Evolutionary conservation across 2,888 invertebrate species (phyloP).

Genomic region (Dromius quadrimaculatus): DNA sequence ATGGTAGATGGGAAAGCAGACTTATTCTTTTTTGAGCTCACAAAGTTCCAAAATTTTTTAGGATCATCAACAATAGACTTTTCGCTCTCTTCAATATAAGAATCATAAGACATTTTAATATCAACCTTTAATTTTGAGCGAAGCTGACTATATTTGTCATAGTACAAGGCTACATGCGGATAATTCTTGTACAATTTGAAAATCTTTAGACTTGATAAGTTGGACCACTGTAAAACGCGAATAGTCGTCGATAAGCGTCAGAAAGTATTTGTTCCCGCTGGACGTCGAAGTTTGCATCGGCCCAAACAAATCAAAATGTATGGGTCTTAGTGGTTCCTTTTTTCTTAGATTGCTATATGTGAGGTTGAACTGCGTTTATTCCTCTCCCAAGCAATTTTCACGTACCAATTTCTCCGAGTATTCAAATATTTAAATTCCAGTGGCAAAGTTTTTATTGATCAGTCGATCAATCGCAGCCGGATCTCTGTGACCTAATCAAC

Average conservation of each 20-base stretch:
- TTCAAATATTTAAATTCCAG: background rate
- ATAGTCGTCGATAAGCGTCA: slow-evolving; percentile 60
- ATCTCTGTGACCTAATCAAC: background rate
- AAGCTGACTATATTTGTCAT: too few species aligned
- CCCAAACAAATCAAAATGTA: slow-evolving; percentile 59
- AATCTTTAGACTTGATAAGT: background rate
- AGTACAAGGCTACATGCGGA: too few species aligned
- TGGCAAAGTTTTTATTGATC: slow-evolving; percentile 4
- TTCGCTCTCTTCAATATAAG: too few species aligned
- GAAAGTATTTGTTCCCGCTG: slow-evolving; percentile 56
- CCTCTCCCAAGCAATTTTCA: slow-evolving; percentile 56
- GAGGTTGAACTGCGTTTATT: slow-evolving; percentile 56
- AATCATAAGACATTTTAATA: too few species aligned
- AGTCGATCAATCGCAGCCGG: background rate
- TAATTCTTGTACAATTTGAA: too few species aligned
- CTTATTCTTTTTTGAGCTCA: too few species aligned
- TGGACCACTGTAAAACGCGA: background rate
- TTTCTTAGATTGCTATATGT: slow-evolving; percentile 54
- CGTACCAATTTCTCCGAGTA: slow-evolving; percentile 37
- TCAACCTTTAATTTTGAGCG: too few species aligned
- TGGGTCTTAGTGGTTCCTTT: slow-evolving; percentile 53
- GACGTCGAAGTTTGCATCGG: slow-evolving; percentile 58
- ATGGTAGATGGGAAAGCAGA: too few species aligned
- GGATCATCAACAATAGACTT: too few species aligned
- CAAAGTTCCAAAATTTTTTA: too few species aligned